These are phyloP conservation scores for Aromia moschata DNA, from an alignment of 2,888 invertebrate genomes.

Conservation along the genomic window DNA sequence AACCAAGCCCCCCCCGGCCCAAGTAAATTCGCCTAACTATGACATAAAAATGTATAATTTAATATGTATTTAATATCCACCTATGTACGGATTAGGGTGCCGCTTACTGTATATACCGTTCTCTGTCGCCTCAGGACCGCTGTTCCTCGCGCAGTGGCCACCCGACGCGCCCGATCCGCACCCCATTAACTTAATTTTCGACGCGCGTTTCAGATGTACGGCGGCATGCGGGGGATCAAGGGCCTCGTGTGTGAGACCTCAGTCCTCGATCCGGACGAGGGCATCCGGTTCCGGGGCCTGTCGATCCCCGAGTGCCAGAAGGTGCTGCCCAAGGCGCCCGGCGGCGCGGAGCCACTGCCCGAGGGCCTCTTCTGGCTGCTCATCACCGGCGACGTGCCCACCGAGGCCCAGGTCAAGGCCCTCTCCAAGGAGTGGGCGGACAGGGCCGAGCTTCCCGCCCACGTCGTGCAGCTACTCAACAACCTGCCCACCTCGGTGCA, in stretches of 20 bases:
- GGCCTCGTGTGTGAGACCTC: slow-evolving; percentile 95
- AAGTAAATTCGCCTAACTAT: too few relatives aligned
- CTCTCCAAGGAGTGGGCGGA: slow-evolving; percentile 85
- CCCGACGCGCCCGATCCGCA: too few relatives aligned
- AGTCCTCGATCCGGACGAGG: slow-evolving; percentile 93
- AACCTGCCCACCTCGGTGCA: slow-evolving; percentile 89
- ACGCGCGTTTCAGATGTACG: slow-evolving; percentile 84
- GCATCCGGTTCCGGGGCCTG: slow-evolving; percentile 93
- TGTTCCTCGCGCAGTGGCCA: too few relatives aligned
- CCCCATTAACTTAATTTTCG: too few relatives aligned
- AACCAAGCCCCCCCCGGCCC: too few relatives aligned
- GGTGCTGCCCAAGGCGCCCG: slow-evolving; percentile 81
- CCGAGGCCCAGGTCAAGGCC: slow-evolving; percentile 77
- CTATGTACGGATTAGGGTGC: too few relatives aligned
- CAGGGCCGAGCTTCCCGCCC: slow-evolving; percentile 89
- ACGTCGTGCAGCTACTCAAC: slow-evolving; percentile 93
- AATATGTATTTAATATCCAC: too few relatives aligned
- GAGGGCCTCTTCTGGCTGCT: slow-evolving; percentile 96
- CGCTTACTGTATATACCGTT: too few relatives aligned
- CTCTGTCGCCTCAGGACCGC: too few relatives aligned
- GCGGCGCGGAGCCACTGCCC: slow-evolving; percentile 86
- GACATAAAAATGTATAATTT: too few relatives aligned
- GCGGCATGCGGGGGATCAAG: slow-evolving; percentile 96
- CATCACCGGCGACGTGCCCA: slow-evolving; percentile 89
- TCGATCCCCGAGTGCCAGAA: slow-evolving; percentile 94